phyloP scores from a whole-genome alignment of 2,888 invertebrate genomes.

The Eurois occulta region DNA sequence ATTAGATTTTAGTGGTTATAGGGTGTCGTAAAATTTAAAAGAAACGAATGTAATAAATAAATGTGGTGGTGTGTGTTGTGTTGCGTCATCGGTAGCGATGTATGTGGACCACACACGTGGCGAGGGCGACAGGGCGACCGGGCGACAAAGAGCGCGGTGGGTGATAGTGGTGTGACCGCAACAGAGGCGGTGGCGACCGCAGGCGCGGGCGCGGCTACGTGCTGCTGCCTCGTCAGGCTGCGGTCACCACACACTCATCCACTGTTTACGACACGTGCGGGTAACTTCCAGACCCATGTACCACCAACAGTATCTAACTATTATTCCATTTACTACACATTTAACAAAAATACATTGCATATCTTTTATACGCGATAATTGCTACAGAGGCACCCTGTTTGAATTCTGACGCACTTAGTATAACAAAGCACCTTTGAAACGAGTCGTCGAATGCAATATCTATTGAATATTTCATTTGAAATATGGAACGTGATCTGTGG shows the following conservation, averaged over 20 bases:
- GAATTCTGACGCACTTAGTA: conserved; percentile 51
- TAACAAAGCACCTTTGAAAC: conserved; percentile 53
- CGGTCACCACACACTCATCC: conserved; percentile 72
- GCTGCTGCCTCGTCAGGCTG: conserved; percentile 73
- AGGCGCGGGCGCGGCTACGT: conserved; percentile 54
- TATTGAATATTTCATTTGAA: conserved; percentile 84
- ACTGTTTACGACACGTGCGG: conserved; percentile 71
- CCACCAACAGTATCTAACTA: conserved; percentile 15
- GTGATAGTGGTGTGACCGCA: conserved; percentile 75
- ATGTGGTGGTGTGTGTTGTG: conserved; percentile 63
- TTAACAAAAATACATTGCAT: neutral
- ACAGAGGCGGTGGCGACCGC: conserved; percentile 74
- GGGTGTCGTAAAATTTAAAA: conserved; percentile 76
- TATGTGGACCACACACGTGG: conserved; percentile 78
- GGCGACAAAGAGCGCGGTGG: conserved; percentile 65
- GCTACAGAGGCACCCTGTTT: conserved; percentile 16
- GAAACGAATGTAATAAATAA: conserved; percentile 76
- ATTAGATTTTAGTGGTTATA: conserved; percentile 78
- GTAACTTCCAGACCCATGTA: conserved; percentile 37
- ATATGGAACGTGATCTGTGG: conserved; percentile 82
- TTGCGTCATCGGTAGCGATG: conserved; percentile 63
- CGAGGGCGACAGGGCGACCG: conserved; percentile 41
- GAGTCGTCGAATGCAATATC: conserved; percentile 73
- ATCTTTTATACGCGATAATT: conserved; percentile 23
- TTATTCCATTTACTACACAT: conserved; percentile 14